A percentile compares a stretch with the other conserved stretches of the same genome.
Evolutionary conservation across 2,797 vertebrate genomes (phyloP).

Genomic region (Tiaroga cobitis): DNA sequence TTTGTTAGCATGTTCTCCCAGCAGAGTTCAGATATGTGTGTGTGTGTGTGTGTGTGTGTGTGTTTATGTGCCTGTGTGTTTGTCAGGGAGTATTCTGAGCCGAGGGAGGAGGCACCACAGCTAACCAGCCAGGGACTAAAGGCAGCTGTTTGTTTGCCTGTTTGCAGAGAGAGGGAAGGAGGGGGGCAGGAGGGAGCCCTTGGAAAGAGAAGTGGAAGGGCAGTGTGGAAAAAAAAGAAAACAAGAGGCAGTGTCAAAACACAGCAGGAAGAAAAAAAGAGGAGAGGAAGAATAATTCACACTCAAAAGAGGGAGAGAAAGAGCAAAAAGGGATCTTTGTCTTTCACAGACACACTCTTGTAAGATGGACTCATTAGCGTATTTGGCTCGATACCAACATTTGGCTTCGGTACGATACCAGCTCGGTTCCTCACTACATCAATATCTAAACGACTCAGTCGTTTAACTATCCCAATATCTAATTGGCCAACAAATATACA

Average conservation of each 20-base stretch:
- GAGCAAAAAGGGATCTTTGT: conserved; percentile 45
- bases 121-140: conserved; percentile 71
- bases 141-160: conserved; percentile 77
- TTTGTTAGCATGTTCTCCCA: conserved; percentile 40
- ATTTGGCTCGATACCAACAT: not conserved
- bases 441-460: not conserved
- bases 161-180: conserved; percentile 60
- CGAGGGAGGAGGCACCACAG: conserved; percentile 67
- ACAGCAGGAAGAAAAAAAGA: conserved; percentile 70
- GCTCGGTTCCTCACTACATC: not conserved
- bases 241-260: conserved; percentile 69
- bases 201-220: conserved; percentile 51
- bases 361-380: conserved; percentile 76
- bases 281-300: conserved; percentile 47
- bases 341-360: conserved; percentile 65
- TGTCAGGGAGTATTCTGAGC: conserved; percentile 61
- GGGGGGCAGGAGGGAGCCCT: conserved; percentile 49
- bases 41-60: conserved; percentile 39
- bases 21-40: conserved; percentile 37
- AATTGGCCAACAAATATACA: conserved; percentile 15
- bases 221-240: conserved; percentile 41
- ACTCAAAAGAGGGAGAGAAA: conserved; percentile 26
- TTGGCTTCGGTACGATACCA: not conserved
- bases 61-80: conserved; percentile 29
- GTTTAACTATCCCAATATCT: not conserved